These are phyloP conservation scores for Eupsilia transversa DNA, from an alignment of 2,888 invertebrate genomes.

Conservation along the genomic window DNA sequence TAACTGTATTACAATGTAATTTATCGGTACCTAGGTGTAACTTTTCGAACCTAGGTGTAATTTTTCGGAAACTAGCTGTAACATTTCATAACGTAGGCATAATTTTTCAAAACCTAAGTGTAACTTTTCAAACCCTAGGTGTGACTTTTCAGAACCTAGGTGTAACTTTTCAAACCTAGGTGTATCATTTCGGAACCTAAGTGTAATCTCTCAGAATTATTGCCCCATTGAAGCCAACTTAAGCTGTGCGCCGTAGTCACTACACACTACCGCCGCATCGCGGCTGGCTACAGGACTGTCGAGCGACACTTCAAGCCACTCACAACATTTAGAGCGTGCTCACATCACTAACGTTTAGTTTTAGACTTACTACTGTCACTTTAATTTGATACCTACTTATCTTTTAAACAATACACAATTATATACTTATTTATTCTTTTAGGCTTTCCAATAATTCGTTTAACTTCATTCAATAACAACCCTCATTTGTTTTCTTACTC, in stretches of 20 bases:
- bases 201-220: conserved; percentile 80
- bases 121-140: conserved; percentile 10
- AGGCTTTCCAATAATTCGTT: conserved; percentile 46
- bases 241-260: conserved; percentile 89
- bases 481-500: background rate
- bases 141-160: conserved; percentile 12
- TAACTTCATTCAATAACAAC: background rate
- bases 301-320: conserved; percentile 89
- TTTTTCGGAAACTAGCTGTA: conserved; percentile 28
- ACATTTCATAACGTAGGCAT: conserved; percentile 29
- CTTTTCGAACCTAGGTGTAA: conserved; percentile 63
- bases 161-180: conserved; percentile 64
- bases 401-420: background rate
- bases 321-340: conserved; percentile 64
- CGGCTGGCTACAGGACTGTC: conserved; percentile 79
- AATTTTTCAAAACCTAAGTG: conserved; percentile 18
- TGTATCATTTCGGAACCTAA: conserved; percentile 68
- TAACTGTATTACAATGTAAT: conserved; percentile 70
- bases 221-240: conserved; percentile 85
- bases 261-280: conserved; percentile 85
- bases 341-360: conserved; percentile 46
- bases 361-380: conserved; percentile 38
- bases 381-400: conserved; percentile 3
- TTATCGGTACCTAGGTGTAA: conserved; percentile 54
- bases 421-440: conserved; percentile 20